Base-by-base conservation (phyloP, 2,797 vertebrate genomes). In the Cirrhinus molitorella region DNA sequence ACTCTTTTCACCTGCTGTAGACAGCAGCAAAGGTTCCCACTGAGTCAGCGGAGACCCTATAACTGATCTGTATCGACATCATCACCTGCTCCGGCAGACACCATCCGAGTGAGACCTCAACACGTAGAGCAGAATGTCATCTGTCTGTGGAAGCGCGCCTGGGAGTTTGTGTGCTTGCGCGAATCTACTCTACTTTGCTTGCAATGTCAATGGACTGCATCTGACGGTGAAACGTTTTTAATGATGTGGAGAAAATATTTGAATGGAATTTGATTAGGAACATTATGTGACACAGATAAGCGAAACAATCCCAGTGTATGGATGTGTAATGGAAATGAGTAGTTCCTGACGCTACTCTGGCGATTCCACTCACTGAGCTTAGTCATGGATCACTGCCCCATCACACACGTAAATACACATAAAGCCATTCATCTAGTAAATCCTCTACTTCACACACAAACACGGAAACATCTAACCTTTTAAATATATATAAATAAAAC, bases 1-100 rank as follows among this genome's bases (percentile, higher is more conserved):
- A 65, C 74, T 83, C 80, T 85, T 85, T 81, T 78, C 75, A 85
- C 45, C 49, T 65, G 70, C 40, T 0, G 53, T 21, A 66, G 67
- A 83, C 75, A 67, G 67, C 59, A 67, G 84, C 66, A 77, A 82
- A 85, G 61, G 66, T 82, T 85, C 79, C 80, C 82, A 83, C 53
- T 83, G 82, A 83, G 82, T 78, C 74, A 71, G 74, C 28, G 23
- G 66, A 78, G 66, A 57, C 81, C 72, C 72, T 76, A 68, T 57
- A 76, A 75, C 72, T 83, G 81, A 83, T 83, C 74, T 83, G 65
- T 70, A 83, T 83, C 53, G 40, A 71, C 82, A 78, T 70, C 82
- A 78, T 78, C 66, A 78, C 74, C 74, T 78, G 37, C 63, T 77
- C 25, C 40, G 16, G 55, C 65, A 78, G 65, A 78, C 74, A 71